Evolutionary conservation across 2,888 invertebrate species (phyloP).

Genomic region (Chouioia cunea): DNA sequence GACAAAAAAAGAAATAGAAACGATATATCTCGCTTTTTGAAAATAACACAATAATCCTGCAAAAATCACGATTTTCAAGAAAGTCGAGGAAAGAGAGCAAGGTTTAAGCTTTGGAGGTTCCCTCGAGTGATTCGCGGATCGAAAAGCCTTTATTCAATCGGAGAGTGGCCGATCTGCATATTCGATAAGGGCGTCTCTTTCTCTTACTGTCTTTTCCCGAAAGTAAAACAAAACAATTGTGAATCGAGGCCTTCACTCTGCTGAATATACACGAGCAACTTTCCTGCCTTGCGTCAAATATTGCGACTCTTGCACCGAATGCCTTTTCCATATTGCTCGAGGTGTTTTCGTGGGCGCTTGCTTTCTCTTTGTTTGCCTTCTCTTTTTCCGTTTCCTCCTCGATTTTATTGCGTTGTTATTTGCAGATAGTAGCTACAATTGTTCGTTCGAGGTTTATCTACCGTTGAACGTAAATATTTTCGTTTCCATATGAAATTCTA

Average conservation of each 20-base stretch:
- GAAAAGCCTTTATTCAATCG: constrained; percentile 31
- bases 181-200: constrained; percentile 9
- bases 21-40: constrained; percentile 3
- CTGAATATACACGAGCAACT: constrained; percentile 23
- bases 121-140: constrained; percentile 18
- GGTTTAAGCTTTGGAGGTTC: no score
- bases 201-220: not conserved
- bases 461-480: no score
- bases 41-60: not conserved
- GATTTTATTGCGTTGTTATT: no score
- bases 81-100: not conserved
- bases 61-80: not conserved
- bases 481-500: no score
- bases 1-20: not conserved
- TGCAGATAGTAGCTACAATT: no score
- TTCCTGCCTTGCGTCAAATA: constrained; percentile 10
- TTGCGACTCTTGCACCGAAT: constrained; percentile 11
- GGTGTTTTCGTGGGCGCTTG: no score
- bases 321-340: not conserved
- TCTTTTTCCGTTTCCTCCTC: no score
- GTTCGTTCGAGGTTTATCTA: no score
- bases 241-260: not conserved
- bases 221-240: constrained; percentile 21
- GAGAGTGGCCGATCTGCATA: constrained; percentile 16
- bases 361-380: no score